Evolutionary conservation across 1,140 invertebrate species (phyloP), one percentile per base, ranked within the genome.

Genomic region (Lethrus apterus): DNA sequence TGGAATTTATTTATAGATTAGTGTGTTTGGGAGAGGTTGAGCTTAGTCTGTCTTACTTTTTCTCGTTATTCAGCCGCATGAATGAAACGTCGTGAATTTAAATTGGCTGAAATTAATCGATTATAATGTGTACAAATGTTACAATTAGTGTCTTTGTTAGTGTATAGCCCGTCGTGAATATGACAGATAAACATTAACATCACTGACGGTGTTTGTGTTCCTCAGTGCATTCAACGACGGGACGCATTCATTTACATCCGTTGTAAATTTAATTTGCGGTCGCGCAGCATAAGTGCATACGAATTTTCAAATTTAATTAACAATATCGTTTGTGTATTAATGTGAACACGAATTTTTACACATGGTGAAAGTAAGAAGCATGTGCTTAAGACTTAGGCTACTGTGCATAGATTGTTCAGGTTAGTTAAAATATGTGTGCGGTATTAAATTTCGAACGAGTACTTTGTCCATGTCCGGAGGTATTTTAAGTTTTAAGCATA

Each of bases 331-430:
- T 9, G 17, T 10, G 15, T 45, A 46, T 50, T 50, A 23, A 24
- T 46, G 40, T 14, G n/a, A n/a, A n/a, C n/a, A n/a, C n/a, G n/a
- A n/a, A 14, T 26, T 24, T 4, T 11, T 4, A 19, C 47, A 51
- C 54, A 55, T 55, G 51, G 56, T 58, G 43, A 56, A 44, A 29
- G 47, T 59, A 36, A 44, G 44, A 18, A 63, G 53, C 43, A 66
- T 66, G 64, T 66, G 64, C 47, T 51, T 75, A 64, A 71, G 73
- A 55, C 67, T 75, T 29, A 65, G 67, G 54, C 58, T 75, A 41
- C 67, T 75, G 51, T 75, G 73, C 56, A 69, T 73, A 46, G 70
- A 74, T 67, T 75, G 73, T 63, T 66, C 70, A 73, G 73, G 73
- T 75, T 67, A 51, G 47, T 50, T 30, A 11, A 17, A n/a, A n/a